Evolutionary conservation across 2,888 invertebrate species (phyloP), one percentile per base, ranked within the genome.

Genomic region (Xanthia icteritia): DNA sequence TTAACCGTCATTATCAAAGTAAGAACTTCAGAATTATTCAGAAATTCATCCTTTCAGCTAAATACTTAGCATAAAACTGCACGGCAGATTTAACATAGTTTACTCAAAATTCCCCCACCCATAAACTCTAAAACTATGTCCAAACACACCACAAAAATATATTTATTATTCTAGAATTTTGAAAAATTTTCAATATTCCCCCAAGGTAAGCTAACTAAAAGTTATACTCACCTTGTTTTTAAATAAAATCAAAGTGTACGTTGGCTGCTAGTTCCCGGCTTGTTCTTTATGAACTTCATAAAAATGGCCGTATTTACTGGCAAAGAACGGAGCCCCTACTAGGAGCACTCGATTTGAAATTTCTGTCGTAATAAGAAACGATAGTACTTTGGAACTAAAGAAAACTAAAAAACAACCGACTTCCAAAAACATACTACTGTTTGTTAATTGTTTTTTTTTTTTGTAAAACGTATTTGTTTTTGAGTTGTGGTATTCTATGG

Each of bases 191-290:
- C 92, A 91, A 91, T 91, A 91, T 87, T 83, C 89, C 84, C 81
- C 74, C 63, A 45, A 75, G 79, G 76, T 75, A 71, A 66, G 84
- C 87, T 88, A 92, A 92, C 87, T 83, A 85, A 51, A 83, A 92
- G 86, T 91, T 90, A 92, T 89, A 81, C 82, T 81, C 87, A 81
- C 85, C 79, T 79, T 85, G 85, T 89, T 89, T 92, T 92, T 91
- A 92, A 92, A 91, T 92, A 92, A 92, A 92, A 92, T 92, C 92
- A 92, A 92, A 92, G 90, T 85, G 83, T 80, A 82, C 79, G 86
- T 73, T 78, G 64, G 83, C 82, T 81, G 87, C 86, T 86, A 86
- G 88, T 86, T 84, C 81, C 79, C 72, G 79, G 82, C 80, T 66
- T 60, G 87, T 91, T 89, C 89, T 93, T 92, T 92, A 92, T 89